These are phyloP conservation scores for Philotrypesis tridentata DNA, from an alignment of 1,140 invertebrate genomes.

Conservation along the genomic window DNA sequence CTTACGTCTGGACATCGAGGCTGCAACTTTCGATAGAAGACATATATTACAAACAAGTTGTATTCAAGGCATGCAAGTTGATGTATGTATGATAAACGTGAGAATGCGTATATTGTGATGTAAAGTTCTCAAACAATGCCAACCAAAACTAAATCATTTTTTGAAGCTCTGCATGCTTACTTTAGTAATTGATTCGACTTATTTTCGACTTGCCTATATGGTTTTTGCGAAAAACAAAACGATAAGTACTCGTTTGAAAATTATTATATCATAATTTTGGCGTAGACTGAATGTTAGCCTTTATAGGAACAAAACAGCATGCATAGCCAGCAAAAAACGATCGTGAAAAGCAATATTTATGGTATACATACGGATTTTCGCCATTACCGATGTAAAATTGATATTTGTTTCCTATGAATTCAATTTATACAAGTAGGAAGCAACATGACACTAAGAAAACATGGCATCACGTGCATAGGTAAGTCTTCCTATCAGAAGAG, in stretches of 20 bases:
- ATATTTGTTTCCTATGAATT: conserved; percentile 31
- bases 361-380: conserved; percentile 44
- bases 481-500: conserved; percentile 29
- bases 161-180: conserved; percentile 33
- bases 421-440: conserved; percentile 33
- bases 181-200: neutral
- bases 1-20: neutral
- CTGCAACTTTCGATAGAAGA: neutral
- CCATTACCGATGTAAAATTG: conserved; percentile 18
- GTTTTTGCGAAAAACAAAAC: neutral
- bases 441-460: conserved; percentile 37
- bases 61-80: conserved; percentile 3
- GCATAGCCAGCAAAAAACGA: conserved; percentile 25
- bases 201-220: neutral
- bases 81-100: neutral
- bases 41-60: neutral
- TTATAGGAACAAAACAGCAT: neutral
- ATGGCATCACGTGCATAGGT: conserved; percentile 26
- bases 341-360: conserved; percentile 21
- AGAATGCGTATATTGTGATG: neutral
- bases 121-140: neutral
- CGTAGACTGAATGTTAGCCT: neutral
- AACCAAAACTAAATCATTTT: neutral
- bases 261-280: neutral
- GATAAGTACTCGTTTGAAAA: neutral